Percentiles rank a stretch among this genome's conserved stretches.
Evolutionary conservation across 2,888 invertebrate genomes (phyloP).

Genomic region (Ephialtes manifestator): DNA sequence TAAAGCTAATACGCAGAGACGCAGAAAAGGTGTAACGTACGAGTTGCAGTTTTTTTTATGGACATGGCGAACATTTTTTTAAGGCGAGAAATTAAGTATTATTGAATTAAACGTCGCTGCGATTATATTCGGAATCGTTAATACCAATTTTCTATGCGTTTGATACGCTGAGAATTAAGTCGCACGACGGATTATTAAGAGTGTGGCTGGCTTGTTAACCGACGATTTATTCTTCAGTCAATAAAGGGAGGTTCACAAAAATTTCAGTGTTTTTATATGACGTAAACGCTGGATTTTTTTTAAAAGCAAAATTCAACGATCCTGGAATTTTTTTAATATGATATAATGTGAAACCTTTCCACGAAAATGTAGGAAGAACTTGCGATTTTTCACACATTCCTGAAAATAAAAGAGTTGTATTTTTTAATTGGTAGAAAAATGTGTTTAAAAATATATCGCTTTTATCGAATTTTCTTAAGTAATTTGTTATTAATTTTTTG

Average conservation of each 20-base stretch:
- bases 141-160: conserved; percentile 47
- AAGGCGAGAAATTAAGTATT: conserved; percentile 12
- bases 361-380: neutral
- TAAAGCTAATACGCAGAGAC: neutral
- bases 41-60: neutral
- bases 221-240: conserved; percentile 9
- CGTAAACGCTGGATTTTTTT: neutral
- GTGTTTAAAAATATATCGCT: neutral
- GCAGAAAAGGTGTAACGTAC: neutral
- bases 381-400: too few species aligned
- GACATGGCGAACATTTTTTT: neutral
- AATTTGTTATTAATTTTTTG: neutral
- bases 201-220: conserved; percentile 7
- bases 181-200: neutral
- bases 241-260: conserved; percentile 14
- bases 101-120: conserved; percentile 5
- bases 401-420: too few species aligned
- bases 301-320: neutral
- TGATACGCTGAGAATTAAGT: conserved; percentile 25
- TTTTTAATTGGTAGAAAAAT: too few species aligned
- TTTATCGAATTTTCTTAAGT: neutral
- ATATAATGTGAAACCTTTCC: neutral
- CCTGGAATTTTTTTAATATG: neutral
- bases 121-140: conserved; percentile 2
- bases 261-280: neutral